These are phyloP conservation scores for Callorhinus ursinus DNA, from an alignment of 2,113 vertebrate species.

Conservation along the genomic window DNA sequence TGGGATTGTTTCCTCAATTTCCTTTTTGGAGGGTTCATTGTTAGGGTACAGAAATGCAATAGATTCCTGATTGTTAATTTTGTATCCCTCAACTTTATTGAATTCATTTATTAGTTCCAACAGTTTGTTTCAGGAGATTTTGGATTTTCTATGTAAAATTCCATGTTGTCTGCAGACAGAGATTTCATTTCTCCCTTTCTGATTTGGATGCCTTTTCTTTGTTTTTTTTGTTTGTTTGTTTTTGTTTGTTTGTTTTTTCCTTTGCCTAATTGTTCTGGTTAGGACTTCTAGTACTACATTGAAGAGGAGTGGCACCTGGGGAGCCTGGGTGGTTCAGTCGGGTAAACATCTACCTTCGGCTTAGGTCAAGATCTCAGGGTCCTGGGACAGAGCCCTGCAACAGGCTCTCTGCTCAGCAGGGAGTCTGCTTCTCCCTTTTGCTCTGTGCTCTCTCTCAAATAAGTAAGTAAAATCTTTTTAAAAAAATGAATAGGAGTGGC, in stretches of 20 bases:
- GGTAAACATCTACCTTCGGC: too few species aligned
- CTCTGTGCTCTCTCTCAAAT: too few species aligned
- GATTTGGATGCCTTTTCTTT: not conserved
- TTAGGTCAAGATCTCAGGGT: too few species aligned
- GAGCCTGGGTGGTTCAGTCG: too few species aligned
- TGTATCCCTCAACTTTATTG: not conserved
- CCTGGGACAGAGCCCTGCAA: too few species aligned
- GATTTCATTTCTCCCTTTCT: not conserved
- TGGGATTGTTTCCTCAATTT: too few species aligned
- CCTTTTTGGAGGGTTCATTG: too few species aligned
- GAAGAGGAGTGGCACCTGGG: not conserved
- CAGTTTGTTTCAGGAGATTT: not conserved
- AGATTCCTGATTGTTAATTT: not conserved
- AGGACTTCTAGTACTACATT: not conserved
- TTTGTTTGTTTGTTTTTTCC: too few species aligned
- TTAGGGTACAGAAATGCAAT: too few species aligned
- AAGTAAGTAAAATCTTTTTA: too few species aligned
- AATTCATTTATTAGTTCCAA: not conserved
- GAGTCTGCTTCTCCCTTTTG: too few species aligned
- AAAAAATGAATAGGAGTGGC: not conserved
- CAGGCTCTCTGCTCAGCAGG: too few species aligned
- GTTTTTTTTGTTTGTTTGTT: not conserved
- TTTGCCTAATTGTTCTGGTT: not conserved
- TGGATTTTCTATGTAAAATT: not conserved
- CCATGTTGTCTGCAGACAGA: not conserved